phyloP scores from a whole-genome alignment of 2,888 invertebrate species.

The Drosophila kambysellisi region DNA sequence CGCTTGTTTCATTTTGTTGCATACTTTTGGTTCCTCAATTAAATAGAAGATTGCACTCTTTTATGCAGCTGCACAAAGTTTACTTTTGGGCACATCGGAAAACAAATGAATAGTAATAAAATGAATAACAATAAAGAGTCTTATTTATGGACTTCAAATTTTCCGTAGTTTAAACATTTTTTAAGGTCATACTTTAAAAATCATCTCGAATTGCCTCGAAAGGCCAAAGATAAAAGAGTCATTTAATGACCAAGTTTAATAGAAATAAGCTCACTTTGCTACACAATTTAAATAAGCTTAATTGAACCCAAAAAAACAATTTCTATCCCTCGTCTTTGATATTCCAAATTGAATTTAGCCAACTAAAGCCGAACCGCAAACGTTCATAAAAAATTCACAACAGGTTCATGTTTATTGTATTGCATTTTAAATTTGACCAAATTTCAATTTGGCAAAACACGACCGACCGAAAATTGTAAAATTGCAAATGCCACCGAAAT shows the following conservation, averaged over 20 bases:
- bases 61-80: not conserved
- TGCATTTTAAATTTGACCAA: constrained; percentile 62
- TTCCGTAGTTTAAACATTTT: not conserved
- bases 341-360: constrained; percentile 16
- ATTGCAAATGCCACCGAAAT: constrained; percentile 36
- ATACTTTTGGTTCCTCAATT: not conserved
- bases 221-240: not conserved
- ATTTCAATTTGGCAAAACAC: constrained; percentile 64
- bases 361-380: constrained; percentile 23
- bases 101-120: not conserved
- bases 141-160: no score
- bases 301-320: not conserved
- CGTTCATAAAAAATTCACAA: constrained; percentile 38
- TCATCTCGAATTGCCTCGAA: not conserved
- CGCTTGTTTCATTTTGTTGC: not conserved
- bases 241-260: not conserved
- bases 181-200: not conserved
- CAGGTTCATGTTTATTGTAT: constrained; percentile 44
- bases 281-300: not conserved
- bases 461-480: constrained; percentile 25
- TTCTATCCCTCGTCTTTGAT: not conserved
- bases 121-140: not conserved
- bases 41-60: not conserved
- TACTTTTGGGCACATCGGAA: not conserved
- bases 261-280: not conserved